phyloP scores from a whole-genome alignment of 2,113 vertebrate species.

The Micronycteris hirsuta region DNA sequence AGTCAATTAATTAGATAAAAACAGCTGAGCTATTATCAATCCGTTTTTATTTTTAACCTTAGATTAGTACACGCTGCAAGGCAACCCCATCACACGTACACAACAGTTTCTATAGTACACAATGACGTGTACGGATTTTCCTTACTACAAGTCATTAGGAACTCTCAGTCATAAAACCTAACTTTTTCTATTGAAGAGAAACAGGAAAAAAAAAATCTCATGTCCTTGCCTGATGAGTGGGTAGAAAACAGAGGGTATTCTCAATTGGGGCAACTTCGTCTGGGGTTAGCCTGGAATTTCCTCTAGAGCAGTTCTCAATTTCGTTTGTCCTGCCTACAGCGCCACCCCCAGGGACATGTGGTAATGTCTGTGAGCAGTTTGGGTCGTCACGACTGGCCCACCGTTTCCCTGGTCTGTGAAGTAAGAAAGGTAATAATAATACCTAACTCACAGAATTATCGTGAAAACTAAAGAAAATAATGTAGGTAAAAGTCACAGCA shows the following conservation, averaged over 20 bases:
- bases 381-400: not conserved
- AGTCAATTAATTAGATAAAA: not conserved
- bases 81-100: not conserved
- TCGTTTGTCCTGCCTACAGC: not conserved
- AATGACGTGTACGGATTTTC: not conserved
- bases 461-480: not conserved
- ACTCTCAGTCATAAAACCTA: not conserved
- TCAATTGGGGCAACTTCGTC: not conserved
- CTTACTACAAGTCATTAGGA: not conserved
- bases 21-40: not conserved
- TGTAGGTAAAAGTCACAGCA: not conserved
- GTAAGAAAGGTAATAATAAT: not conserved
- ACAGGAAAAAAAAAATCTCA: not conserved
- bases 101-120: rapidly evolving
- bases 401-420: not conserved
- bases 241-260: not conserved
- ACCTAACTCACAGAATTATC: not conserved
- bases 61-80: not conserved
- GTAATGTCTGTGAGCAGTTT: not conserved
- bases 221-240: not conserved
- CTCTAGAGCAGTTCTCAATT: not conserved
- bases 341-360: not conserved
- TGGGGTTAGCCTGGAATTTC: not conserved
- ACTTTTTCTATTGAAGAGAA: not conserved
- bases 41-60: not conserved